These are phyloP conservation scores for Chamaedrilus cognettii DNA, from an alignment of 2,888 invertebrate genomes.

Conservation along the genomic window DNA sequence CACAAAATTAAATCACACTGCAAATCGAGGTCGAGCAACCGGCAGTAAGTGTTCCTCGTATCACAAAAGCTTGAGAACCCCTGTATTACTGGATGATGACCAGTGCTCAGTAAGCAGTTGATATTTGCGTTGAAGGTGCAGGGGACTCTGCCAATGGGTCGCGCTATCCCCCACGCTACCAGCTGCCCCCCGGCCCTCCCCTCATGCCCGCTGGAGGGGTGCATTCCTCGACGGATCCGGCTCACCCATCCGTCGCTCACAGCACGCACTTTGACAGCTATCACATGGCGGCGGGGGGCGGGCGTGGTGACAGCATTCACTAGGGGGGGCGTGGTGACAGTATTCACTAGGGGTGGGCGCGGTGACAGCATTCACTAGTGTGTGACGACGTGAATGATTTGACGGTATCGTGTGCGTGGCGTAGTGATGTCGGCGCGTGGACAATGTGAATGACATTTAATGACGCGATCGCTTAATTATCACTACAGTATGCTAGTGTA, in stretches of 20 bases:
- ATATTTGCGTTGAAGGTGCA: not conserved
- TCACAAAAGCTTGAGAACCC: too few species aligned
- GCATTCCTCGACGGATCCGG: slow-evolving; percentile 51
- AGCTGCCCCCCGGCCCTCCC: slow-evolving; percentile 10
- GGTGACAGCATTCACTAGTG: too few species aligned
- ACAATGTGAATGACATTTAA: too few species aligned
- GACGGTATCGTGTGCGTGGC: too few species aligned
- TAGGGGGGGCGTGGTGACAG: slow-evolving; percentile 9
- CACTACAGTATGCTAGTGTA: too few species aligned
- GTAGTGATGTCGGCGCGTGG: too few species aligned
- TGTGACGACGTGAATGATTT: too few species aligned
- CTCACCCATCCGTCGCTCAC: slow-evolving; percentile 48
- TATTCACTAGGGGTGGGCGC: too few species aligned
- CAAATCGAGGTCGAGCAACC: too few species aligned
- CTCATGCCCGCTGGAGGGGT: slow-evolving; percentile 36
- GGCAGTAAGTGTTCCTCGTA: too few species aligned
- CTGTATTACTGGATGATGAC: not conserved
- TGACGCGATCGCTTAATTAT: too few species aligned
- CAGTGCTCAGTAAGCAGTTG: not conserved
- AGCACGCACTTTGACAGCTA: slow-evolving; percentile 47
- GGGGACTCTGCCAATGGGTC: slow-evolving; percentile 21
- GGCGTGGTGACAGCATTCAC: slow-evolving; percentile 18
- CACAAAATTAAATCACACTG: too few species aligned
- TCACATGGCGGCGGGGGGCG: slow-evolving; percentile 58
- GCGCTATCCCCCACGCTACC: slow-evolving; percentile 6